Percentiles rank a stretch among this genome's conserved stretches.
Conservation (phyloP, 53 echinoderm and acorn worm genomes). For the Zoroaster sp. region DNA sequence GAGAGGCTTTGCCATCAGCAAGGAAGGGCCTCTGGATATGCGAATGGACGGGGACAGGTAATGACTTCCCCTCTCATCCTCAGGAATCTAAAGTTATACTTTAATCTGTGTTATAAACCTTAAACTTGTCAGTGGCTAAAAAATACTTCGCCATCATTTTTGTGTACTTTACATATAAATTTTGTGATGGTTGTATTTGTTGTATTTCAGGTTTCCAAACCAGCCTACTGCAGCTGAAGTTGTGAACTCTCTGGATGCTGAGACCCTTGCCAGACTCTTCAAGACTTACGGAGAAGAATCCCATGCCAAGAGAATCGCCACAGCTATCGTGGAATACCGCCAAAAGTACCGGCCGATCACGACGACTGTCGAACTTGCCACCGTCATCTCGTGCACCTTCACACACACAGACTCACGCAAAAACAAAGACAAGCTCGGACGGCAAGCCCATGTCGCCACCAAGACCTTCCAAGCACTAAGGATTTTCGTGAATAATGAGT, state of each 20-base stretch:
- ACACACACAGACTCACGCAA: conserved; percentile 64
- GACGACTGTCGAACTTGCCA: conserved; percentile 75
- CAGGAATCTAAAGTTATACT: no score
- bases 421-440: conserved; percentile 68
- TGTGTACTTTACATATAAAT: no score
- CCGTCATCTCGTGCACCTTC: conserved; percentile 75
- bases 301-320: conserved; percentile 76
- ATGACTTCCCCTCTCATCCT: neutral
- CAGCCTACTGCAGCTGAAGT: conserved; percentile 94
- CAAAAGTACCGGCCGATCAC: conserved; percentile 74
- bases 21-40: conserved; percentile 91
- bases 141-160: no score
- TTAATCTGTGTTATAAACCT: no score
- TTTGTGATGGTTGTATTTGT: neutral
- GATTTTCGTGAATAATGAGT: conserved; percentile 91
- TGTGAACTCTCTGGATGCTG: conserved; percentile 72
- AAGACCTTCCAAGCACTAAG: conserved; percentile 86
- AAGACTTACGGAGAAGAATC: conserved; percentile 86
- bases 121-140: no score
- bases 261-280: conserved; percentile 73
- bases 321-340: conserved; percentile 82
- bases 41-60: conserved; percentile 92
- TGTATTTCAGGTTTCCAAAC: conserved; percentile 59
- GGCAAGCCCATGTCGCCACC: conserved; percentile 77
- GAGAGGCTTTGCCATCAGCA: conserved; percentile 85